Conservation (phyloP, 2,113 vertebrate species). For the Alligator sinensis region DNA sequence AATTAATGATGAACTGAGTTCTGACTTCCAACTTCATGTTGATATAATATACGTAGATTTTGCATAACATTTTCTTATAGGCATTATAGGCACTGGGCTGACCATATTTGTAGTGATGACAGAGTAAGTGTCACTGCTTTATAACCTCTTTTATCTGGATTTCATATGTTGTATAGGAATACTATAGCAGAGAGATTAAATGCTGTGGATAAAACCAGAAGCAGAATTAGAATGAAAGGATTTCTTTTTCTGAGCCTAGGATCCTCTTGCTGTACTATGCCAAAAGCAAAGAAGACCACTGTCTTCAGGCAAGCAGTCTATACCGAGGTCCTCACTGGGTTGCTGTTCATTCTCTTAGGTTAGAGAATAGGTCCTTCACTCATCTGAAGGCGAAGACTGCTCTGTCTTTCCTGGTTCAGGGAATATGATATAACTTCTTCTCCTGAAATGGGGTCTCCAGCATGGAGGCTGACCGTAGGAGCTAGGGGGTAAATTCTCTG, state of each 20-base stretch:
- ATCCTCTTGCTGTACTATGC: neutral
- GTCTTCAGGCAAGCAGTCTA: neutral
- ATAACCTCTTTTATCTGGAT: neutral
- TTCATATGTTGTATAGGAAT: neutral
- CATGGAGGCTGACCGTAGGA: slow-evolving; percentile 32
- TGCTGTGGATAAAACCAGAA: neutral
- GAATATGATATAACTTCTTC: slow-evolving; percentile 33
- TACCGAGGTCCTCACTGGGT: neutral
- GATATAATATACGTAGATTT: slow-evolving; percentile 42
- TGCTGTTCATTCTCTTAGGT: slow-evolving; percentile 25
- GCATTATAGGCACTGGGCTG: neutral
- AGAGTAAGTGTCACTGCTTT: neutral
- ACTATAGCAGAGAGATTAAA: neutral
- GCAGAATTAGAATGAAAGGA: neutral
- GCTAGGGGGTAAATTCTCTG: no score
- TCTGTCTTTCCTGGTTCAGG: neutral
- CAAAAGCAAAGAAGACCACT: neutral
- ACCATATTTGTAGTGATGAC: neutral
- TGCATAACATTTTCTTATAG: neutral
- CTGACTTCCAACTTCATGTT: slow-evolving; percentile 38
- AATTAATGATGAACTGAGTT: slow-evolving; percentile 16
- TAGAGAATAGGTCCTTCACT: slow-evolving; percentile 1
- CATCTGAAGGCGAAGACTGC: neutral
- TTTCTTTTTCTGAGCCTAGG: neutral
- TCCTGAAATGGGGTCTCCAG: slow-evolving; percentile 49